Evolutionary conservation across 2,797 vertebrate genomes (phyloP).

Genomic region (Girardinus metallicus): DNA sequence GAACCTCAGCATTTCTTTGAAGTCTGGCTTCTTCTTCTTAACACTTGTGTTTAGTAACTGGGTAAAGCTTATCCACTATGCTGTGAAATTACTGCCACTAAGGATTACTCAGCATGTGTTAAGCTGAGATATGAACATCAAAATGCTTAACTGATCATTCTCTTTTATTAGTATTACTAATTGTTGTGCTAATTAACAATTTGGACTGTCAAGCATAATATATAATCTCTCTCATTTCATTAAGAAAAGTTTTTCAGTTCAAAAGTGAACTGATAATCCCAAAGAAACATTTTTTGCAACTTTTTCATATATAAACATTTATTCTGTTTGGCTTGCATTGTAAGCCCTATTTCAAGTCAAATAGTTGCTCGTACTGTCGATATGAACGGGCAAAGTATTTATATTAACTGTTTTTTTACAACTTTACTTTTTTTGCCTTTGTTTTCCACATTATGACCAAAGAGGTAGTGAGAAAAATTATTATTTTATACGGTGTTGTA

Average conservation of each 20-base stretch:
- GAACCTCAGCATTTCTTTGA: conserved; percentile 40
- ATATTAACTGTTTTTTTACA: background rate
- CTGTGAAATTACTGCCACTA: conserved; percentile 20
- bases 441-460: background rate
- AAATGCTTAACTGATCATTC: background rate
- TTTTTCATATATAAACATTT: background rate
- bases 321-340: background rate
- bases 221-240: background rate
- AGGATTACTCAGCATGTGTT: conserved; percentile 16
- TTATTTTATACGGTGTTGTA: background rate
- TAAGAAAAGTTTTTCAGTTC: background rate
- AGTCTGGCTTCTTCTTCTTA: conserved; percentile 34
- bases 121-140: background rate
- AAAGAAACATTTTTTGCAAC: background rate
- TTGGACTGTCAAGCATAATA: background rate
- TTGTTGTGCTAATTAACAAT: background rate
- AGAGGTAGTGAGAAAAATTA: background rate
- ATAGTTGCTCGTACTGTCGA: background rate
- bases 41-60: conserved; percentile 29
- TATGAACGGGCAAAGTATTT: background rate
- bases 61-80: conserved; percentile 45
- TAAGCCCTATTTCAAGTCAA: background rate
- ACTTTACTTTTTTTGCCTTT: background rate
- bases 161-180: background rate
- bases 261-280: background rate